Conservation (phyloP, 2,888 invertebrate genomes). For the Polylopha cassiicola region DNA sequence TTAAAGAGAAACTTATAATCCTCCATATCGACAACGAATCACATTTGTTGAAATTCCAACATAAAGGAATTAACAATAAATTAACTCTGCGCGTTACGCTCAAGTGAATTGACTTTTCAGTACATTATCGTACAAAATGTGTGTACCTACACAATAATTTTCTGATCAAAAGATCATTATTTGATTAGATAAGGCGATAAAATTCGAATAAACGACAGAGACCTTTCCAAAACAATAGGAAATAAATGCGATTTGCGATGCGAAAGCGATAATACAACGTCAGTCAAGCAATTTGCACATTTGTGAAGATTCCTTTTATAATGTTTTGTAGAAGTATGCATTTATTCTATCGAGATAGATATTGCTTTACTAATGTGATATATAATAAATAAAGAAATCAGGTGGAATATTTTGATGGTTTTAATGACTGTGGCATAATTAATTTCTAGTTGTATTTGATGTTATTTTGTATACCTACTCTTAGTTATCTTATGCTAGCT, state of each 20-base stretch:
- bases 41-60: constrained; percentile 47
- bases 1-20: constrained; percentile 99
- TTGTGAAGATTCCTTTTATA: constrained; percentile 7
- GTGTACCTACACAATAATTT: constrained; percentile 47
- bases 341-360: no score
- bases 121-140: constrained; percentile 34
- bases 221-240: constrained; percentile 40
- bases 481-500: no score
- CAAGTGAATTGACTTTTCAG: constrained; percentile 50
- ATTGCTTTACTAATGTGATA: no score
- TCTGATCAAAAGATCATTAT: constrained; percentile 50
- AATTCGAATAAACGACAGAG: constrained; percentile 28
- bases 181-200: constrained; percentile 45
- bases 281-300: constrained; percentile 19
- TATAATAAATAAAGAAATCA: no score
- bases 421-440: no score
- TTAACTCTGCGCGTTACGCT: constrained; percentile 53
- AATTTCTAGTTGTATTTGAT: no score
- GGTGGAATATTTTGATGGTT: no score
- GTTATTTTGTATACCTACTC: no score
- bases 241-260: constrained; percentile 25
- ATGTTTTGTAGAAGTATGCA: no score
- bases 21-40: constrained; percentile 83
- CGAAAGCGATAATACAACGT: constrained; percentile 37
- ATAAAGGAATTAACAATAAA: constrained; percentile 34